phyloP scores from a whole-genome alignment of 2,113 vertebrate genomes.

The Pollimyrus isidori region DNA sequence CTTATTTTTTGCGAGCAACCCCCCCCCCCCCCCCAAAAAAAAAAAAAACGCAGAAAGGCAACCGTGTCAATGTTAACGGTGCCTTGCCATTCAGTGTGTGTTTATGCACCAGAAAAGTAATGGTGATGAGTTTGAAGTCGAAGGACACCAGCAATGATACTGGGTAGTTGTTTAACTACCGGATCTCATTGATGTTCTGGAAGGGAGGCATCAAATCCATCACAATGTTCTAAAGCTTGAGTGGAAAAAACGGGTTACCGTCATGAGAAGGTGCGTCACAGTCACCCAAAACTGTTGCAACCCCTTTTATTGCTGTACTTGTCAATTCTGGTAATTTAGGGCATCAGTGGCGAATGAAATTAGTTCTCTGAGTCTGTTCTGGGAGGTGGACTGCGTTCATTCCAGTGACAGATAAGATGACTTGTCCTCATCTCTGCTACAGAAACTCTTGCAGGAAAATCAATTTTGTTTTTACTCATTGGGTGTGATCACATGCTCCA shows the following conservation, averaged over 20 bases:
- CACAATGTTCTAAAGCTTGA: background rate
- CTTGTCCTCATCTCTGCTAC: constrained; percentile 9
- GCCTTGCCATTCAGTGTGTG: background rate
- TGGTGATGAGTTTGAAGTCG: background rate
- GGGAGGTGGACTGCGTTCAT: constrained; percentile 17
- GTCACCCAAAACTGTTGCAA: background rate
- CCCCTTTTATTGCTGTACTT: background rate
- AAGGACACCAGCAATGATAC: background rate
- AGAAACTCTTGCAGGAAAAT: constrained; percentile 5
- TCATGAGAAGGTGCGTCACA: background rate
- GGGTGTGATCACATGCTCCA: background rate
- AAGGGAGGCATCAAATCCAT: background rate
- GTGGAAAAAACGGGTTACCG: background rate
- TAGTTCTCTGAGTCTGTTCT: constrained; percentile 18
- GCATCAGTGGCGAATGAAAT: constrained; percentile 20
- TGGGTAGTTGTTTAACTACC: background rate
- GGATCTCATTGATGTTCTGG: background rate
- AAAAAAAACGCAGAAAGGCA: background rate
- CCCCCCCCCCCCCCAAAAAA: no score
- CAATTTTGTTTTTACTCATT: background rate
- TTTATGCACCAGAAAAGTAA: background rate
- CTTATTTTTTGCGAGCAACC: background rate
- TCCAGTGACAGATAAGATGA: constrained; percentile 18
- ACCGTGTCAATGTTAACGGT: background rate
- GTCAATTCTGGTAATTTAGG: constrained; percentile 17